These are phyloP conservation scores for Aphelenchoides besseyi DNA, from an alignment of 1,140 invertebrate genomes.

Conservation along the genomic window DNA sequence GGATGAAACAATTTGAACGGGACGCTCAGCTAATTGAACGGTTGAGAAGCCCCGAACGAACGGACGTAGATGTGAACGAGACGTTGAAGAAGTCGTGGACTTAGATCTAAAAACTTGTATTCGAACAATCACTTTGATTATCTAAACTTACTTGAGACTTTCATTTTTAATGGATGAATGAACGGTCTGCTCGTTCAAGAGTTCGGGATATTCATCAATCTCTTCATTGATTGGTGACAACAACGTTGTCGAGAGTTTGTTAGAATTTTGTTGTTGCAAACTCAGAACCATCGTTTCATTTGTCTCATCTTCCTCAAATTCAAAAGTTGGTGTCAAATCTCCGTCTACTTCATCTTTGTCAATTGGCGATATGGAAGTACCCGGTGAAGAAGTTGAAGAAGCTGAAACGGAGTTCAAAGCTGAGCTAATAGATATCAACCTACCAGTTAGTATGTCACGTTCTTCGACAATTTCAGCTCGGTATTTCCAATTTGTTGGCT, in stretches of 20 bases:
- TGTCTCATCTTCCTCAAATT: neutral
- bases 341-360: neutral
- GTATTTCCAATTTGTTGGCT: slow-evolving; percentile 11
- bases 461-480: slow-evolving; percentile 23
- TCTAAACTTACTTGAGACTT: no score
- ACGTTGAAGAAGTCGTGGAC: no score
- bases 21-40: neutral
- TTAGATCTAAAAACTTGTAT: no score
- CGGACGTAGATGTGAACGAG: neutral
- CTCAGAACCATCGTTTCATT: neutral
- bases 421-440: neutral
- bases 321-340: neutral
- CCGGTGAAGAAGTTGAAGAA: neutral
- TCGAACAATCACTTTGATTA: no score
- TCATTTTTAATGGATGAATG: no score
- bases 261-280: no score
- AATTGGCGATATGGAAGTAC: neutral
- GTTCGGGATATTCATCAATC: no score
- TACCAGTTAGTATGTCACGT: slow-evolving; percentile 24
- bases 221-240: neutral
- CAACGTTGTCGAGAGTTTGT: no score
- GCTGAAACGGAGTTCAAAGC: neutral
- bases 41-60: neutral
- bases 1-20: neutral
- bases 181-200: no score